phyloP scores from a whole-genome alignment of 2,888 invertebrate species.

The Rhimphoctona megacephalus region DNA sequence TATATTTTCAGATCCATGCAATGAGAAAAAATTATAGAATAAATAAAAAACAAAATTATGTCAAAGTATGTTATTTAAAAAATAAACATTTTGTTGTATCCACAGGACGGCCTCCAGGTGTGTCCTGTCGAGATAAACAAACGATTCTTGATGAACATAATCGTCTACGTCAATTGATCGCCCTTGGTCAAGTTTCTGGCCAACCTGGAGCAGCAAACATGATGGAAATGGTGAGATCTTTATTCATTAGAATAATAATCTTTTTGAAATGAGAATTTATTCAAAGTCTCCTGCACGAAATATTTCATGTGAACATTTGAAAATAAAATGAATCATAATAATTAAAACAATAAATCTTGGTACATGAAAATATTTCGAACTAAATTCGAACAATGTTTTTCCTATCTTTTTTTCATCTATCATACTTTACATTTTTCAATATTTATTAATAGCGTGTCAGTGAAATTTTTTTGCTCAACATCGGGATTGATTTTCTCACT shows the following conservation, averaged over 20 bases:
- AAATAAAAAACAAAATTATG: background rate
- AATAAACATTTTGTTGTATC: conserved; percentile 3
- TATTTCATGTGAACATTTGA: background rate
- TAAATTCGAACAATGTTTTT: background rate
- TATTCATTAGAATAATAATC: background rate
- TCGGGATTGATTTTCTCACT: conserved; percentile 30
- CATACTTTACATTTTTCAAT: background rate
- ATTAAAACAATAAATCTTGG: background rate
- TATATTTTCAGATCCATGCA: background rate
- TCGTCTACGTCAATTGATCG: conserved; percentile 91
- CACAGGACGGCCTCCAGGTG: conserved; percentile 88
- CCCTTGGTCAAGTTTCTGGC: conserved; percentile 91
- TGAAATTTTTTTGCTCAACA: background rate
- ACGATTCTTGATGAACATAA: conserved; percentile 93
- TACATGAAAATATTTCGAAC: no score
- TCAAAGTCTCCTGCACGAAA: background rate
- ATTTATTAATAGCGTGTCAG: background rate
- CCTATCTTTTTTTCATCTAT: background rate
- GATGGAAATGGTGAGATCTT: conserved; percentile 91
- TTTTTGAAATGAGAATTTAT: background rate
- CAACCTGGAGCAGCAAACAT: conserved; percentile 94
- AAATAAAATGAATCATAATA: no score
- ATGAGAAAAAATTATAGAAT: background rate
- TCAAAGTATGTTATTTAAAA: background rate
- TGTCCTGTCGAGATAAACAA: conserved; percentile 90